Base-by-base conservation (phyloP, 92 coral and sea anemone species). In the Palythoa heliodiscus region DNA sequence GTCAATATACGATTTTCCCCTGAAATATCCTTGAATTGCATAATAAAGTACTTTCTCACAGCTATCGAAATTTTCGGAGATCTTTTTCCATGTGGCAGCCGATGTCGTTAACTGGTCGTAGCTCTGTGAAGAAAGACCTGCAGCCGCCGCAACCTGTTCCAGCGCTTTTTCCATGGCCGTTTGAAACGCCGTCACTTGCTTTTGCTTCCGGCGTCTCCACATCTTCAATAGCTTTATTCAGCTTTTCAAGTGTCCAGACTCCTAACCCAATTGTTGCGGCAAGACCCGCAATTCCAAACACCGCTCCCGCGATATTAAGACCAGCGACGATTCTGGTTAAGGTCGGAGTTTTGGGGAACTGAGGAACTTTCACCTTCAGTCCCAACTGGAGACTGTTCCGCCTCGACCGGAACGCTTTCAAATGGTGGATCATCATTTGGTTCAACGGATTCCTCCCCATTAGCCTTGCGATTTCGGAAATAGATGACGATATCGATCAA, bases 271-370 rank as follows among this genome's bases (percentile, higher is more conserved):
- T 82, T 8, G 92, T 87, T 9, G 90, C 63, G 15, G 87, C 90
- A 20, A 90, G 86, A 53, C 90, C 90, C 74, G 88, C 92, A 13
- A 87, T 58, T 23, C 90, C 92, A 20, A 90, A 90, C 84, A 90
- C 93, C 25, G 84, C 64, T 16, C 77, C 87, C 37, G 90, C 93
- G 89, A 90, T 73, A 75, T 71, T 53, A 84, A 90, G 83, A 72
- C 93, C 93, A 25, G 50, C 58, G 10, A 55, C 10, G 2, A 77
- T 4, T 82, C 80, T 90, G 29, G 52, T 71, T 20, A 90, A 72
- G 54, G 24, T 87, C 12, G 92, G 73, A 52, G 75, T 73, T 53
- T 53, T 24, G 10, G 90, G 67, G 52, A 87, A n/a, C n/a, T n/a
- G n/a, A 39, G 2, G 92, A 80, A 67, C 85, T 87, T 47, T 60